Conservation (phyloP, 1,140 invertebrate genomes). For the Heterodera schachtii region DNA sequence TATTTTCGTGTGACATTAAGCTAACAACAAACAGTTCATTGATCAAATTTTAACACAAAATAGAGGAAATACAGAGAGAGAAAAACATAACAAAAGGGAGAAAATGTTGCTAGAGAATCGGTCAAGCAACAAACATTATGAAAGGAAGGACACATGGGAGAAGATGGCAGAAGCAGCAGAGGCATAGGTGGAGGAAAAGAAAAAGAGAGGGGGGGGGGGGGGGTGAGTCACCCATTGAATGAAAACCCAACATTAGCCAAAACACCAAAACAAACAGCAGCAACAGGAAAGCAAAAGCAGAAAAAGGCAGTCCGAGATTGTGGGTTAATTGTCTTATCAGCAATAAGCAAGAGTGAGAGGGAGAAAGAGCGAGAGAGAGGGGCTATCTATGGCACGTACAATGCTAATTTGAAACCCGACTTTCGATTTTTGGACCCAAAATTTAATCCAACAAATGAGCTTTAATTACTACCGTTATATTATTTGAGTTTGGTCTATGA, state of each 20-base stretch:
- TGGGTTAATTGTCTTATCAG: too few species aligned
- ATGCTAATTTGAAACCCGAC: too few species aligned
- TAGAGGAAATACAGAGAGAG: background rate
- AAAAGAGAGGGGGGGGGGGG: too few species aligned
- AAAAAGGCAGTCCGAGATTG: too few species aligned
- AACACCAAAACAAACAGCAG: background rate
- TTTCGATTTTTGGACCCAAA: too few species aligned
- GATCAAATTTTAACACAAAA: background rate
- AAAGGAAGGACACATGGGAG: background rate
- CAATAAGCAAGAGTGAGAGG: background rate
- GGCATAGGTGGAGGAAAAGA: too few species aligned
- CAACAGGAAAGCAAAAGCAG: too few species aligned
- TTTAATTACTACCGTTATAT: too few species aligned
- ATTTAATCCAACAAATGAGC: too few species aligned
- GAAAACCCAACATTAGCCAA: background rate
- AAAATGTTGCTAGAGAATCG: background rate
- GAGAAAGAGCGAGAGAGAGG: background rate
- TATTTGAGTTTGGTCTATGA: too few species aligned
- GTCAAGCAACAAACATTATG: background rate
- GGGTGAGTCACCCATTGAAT: too few species aligned
- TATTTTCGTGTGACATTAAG: background rate
- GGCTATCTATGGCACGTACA: too few species aligned
- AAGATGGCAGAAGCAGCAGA: background rate
- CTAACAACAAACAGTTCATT: background rate
- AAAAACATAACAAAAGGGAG: background rate